A percentile compares a stretch with the other conserved stretches of the same genome.
phyloP scores from a whole-genome alignment of 1,140 invertebrate genomes.

The Chlorops oryzae region DNA sequence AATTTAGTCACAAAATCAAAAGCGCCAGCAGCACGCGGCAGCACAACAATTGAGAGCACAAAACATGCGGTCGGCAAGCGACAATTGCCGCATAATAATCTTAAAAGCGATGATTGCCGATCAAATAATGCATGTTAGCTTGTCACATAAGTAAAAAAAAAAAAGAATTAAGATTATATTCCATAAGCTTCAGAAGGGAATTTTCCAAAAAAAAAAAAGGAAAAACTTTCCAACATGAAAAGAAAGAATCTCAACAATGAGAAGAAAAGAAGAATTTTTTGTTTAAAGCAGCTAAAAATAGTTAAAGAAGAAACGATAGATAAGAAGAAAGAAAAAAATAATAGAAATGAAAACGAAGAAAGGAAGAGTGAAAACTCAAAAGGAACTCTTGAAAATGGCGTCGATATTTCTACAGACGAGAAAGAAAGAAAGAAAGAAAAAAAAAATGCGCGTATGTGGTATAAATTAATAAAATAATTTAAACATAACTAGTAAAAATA shows the following conservation, averaged over 20 bases:
- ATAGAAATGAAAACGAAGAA: no score
- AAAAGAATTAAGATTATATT: no score
- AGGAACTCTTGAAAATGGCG: background rate
- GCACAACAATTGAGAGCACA: conserved; percentile 5
- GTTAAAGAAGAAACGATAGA: no score
- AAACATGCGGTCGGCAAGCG: conserved; percentile 10
- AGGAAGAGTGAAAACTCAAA: background rate
- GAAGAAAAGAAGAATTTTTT: no score
- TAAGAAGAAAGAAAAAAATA: no score
- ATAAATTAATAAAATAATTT: background rate
- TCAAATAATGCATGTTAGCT: conserved; percentile 27
- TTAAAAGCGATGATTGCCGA: background rate
- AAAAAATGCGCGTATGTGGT: conserved; percentile 3
- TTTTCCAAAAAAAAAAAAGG: no score
- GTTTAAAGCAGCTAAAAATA: no score
- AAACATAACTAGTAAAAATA: background rate
- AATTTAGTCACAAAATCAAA: background rate
- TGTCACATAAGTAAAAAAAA: no score
- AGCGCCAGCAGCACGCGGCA: conserved; percentile 9
- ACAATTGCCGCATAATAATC: no score
- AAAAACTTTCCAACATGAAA: no score
- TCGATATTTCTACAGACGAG: background rate
- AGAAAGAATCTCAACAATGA: no score
- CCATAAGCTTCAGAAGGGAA: no score
- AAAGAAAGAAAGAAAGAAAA: conserved; percentile 5